Conservation (phyloP, 2,797 vertebrate genomes). For the Phoebastria nigripes region DNA sequence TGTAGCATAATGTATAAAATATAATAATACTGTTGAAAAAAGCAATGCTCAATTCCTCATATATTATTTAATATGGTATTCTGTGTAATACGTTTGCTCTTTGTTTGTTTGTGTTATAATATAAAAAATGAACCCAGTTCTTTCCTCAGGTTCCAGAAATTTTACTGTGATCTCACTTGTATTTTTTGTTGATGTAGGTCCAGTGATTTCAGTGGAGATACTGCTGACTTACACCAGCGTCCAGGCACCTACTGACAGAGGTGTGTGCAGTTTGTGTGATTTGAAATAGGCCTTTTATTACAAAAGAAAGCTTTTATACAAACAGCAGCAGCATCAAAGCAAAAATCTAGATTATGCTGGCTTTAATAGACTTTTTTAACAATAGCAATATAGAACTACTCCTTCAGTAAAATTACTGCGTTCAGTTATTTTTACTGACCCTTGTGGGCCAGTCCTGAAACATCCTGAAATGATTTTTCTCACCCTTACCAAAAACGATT, state of each 20-base stretch:
- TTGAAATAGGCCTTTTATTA: not conserved
- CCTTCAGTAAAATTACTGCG: not conserved
- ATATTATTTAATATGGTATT: not conserved
- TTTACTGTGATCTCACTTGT: not conserved
- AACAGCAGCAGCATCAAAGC: not conserved
- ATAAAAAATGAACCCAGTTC: not conserved
- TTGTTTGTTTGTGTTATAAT: not conserved
- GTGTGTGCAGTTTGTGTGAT: not conserved
- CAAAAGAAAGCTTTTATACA: not conserved
- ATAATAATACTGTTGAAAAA: not conserved
- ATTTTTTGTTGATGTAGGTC: not conserved
- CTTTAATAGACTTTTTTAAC: not conserved
- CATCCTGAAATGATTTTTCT: not conserved
- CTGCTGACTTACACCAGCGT: not conserved
- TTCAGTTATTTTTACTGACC: not conserved
- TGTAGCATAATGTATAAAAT: not conserved
- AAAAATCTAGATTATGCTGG: not conserved
- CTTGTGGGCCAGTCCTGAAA: not conserved
- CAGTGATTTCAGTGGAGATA: not conserved
- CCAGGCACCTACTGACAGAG: not conserved
- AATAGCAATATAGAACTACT: not conserved
- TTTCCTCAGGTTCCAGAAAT: not conserved
- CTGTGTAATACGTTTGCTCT: not conserved
- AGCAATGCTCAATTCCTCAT: not conserved
- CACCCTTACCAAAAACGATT: not conserved